Conservation (phyloP, 2,113 vertebrate species). For the Proterorhinus semilunaris region DNA sequence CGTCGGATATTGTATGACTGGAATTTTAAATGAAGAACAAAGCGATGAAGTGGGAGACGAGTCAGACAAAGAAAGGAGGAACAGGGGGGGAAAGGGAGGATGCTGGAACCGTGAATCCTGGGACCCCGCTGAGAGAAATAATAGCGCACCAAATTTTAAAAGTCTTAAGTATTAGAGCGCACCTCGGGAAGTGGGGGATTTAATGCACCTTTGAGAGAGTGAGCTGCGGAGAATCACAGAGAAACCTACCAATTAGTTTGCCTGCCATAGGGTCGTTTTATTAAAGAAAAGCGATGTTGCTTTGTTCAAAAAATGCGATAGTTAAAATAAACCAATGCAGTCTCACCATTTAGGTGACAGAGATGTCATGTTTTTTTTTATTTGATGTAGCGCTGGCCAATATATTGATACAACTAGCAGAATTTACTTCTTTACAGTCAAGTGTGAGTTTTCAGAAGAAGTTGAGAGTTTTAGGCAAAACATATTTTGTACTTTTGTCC, state of each 20-base stretch:
- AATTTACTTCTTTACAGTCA: too few relatives aligned
- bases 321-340: too few relatives aligned
- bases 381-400: too few relatives aligned
- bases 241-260: slow-evolving; percentile 42
- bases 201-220: slow-evolving; percentile 50
- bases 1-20: slow-evolving; percentile 61
- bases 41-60: slow-evolving; percentile 47
- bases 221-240: slow-evolving; percentile 26
- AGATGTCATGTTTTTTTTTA: too few relatives aligned
- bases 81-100: slow-evolving; percentile 7
- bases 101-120: slow-evolving; percentile 38
- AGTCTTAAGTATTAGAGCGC: slow-evolving; percentile 42
- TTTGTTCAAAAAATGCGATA: too few relatives aligned
- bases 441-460: too few relatives aligned
- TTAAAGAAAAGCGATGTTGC: neutral
- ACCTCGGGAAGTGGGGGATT: slow-evolving; percentile 42
- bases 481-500: too few relatives aligned
- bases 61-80: slow-evolving; percentile 35
- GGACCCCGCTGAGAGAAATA: slow-evolving; percentile 62
- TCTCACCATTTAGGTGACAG: too few relatives aligned
- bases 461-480: too few relatives aligned
- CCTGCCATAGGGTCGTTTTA: slow-evolving; percentile 17
- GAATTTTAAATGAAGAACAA: slow-evolving; percentile 68
- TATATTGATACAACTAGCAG: too few relatives aligned
- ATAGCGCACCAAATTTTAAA: slow-evolving; percentile 55